Evolutionary conservation across 2,888 invertebrate genomes (phyloP).

Genomic region (Chesias legatella): DNA sequence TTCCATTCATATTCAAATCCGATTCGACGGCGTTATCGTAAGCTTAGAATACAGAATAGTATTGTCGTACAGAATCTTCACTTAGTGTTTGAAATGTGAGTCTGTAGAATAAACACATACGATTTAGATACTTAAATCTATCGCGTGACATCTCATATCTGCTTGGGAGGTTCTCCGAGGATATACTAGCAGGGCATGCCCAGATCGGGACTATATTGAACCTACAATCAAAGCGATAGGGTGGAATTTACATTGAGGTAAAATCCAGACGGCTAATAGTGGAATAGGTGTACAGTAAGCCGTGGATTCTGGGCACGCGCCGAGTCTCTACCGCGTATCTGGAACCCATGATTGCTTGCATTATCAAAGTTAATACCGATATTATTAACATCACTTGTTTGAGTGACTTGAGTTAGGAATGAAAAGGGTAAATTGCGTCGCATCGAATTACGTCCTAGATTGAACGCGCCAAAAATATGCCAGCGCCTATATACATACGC

Average conservation of each 20-base stretch:
- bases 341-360: constrained; percentile 62
- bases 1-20: constrained; percentile 76
- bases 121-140: too few species aligned
- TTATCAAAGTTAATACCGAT: constrained; percentile 51
- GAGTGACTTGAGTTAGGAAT: constrained; percentile 27
- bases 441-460: not conserved
- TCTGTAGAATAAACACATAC: not conserved
- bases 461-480: not conserved
- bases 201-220: too few species aligned
- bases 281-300: not conserved
- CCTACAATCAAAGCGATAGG: too few species aligned
- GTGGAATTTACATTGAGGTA: too few species aligned
- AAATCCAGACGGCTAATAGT: too few species aligned
- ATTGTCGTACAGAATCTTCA: constrained; percentile 2
- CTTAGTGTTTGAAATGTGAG: not conserved
- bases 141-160: too few species aligned
- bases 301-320: constrained; percentile 64
- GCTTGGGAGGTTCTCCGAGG: too few species aligned
- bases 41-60: constrained; percentile 19
- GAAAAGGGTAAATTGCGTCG: constrained; percentile 31
- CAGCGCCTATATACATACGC: too few species aligned
- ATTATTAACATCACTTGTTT: too few species aligned
- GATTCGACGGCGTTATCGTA: constrained; percentile 65
- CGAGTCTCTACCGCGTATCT: constrained; percentile 42
- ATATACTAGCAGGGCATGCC: too few species aligned